phyloP scores from a whole-genome alignment of 2,888 invertebrate species.

The Seira musarum region DNA sequence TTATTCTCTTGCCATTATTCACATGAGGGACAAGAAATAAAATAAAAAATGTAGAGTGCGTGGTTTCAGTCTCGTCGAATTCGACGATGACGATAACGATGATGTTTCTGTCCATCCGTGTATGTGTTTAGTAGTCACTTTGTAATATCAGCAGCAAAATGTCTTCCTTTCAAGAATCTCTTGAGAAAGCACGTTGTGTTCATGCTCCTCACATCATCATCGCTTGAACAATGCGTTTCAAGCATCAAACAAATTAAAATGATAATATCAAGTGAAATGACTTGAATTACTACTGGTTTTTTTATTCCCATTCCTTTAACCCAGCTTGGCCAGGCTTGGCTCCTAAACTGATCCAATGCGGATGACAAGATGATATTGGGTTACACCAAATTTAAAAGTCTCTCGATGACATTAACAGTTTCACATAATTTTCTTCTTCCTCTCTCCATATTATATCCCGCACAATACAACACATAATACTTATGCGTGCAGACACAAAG shows the following conservation, averaged over 20 bases:
- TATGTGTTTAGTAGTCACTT: background rate
- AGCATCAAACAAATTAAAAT: constrained; percentile 51
- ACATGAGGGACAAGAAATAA: background rate
- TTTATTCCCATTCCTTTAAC: too few relatives aligned
- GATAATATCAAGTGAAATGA: constrained; percentile 47
- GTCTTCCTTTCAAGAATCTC: background rate
- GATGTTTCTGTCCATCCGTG: background rate
- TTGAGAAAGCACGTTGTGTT: background rate
- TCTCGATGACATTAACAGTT: background rate
- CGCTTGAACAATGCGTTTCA: background rate
- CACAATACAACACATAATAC: too few relatives aligned
- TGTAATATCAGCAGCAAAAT: background rate
- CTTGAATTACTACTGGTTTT: constrained; percentile 59
- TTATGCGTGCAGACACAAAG: constrained; percentile 12
- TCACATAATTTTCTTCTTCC: background rate
- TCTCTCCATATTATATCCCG: too few relatives aligned
- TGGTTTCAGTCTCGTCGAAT: too few relatives aligned
- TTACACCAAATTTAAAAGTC: constrained; percentile 20
- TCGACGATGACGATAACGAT: background rate
- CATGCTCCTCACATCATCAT: background rate
- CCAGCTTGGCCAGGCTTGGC: too few relatives aligned
- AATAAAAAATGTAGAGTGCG: background rate
- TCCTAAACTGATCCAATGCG: constrained; percentile 39
- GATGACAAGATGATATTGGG: constrained; percentile 47
- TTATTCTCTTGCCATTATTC: background rate